These are phyloP conservation scores for Sparus aurata DNA, from an alignment of 2,797 vertebrate species.

Conservation along the genomic window DNA sequence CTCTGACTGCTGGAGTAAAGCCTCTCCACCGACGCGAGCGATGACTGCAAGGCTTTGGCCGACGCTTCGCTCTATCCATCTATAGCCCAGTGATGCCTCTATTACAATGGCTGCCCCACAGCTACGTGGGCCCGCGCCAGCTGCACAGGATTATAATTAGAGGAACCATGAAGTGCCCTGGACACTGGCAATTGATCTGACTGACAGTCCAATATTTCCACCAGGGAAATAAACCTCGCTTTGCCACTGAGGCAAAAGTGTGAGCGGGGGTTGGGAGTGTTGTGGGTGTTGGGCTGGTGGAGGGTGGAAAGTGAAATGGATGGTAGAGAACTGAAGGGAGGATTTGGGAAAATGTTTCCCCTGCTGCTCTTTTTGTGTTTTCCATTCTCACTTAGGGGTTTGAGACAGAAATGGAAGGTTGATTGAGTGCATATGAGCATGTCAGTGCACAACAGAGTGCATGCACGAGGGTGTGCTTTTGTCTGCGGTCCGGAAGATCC, in stretches of 20 bases:
- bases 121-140: conserved; percentile 84
- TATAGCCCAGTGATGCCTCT: conserved; percentile 88
- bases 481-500: conserved; percentile 41
- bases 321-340: conserved; percentile 22
- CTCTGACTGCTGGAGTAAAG: conserved; percentile 84
- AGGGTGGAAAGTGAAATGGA: conserved; percentile 40
- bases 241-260: conserved; percentile 72
- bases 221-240: conserved; percentile 87
- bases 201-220: conserved; percentile 89
- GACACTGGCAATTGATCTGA: conserved; percentile 90
- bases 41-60: conserved; percentile 84
- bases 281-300: conserved; percentile 53
- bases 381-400: conserved; percentile 46
- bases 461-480: conserved; percentile 14
- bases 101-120: conserved; percentile 89
- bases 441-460: conserved; percentile 33
- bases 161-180: conserved; percentile 87
- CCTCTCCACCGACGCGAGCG: conserved; percentile 81
- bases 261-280: conserved; percentile 47
- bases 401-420: conserved; percentile 42
- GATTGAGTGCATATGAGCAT: conserved; percentile 41
- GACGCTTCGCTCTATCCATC: conserved; percentile 83
- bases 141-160: conserved; percentile 89
- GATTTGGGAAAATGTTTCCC: conserved; percentile 36
- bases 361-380: conserved; percentile 48